Conservation (phyloP, 2,888 invertebrate genomes). For the Digitonthophagus gazella region DNA sequence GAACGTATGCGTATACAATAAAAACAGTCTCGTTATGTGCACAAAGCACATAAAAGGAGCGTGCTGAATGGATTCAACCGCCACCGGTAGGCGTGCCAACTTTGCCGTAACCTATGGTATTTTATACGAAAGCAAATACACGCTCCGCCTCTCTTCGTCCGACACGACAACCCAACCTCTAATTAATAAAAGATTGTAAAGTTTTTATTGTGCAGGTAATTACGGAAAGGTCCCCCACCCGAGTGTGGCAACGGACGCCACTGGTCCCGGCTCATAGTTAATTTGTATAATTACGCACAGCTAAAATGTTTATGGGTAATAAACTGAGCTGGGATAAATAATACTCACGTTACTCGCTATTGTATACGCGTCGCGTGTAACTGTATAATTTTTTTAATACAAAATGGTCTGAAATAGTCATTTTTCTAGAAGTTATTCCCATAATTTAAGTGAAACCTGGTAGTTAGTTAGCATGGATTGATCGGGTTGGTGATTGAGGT, state of each 20-base stretch:
- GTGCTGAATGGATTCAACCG: background rate
- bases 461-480: background rate
- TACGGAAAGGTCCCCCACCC: slow-evolving; percentile 28
- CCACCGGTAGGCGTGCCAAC: background rate
- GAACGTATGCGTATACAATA: background rate
- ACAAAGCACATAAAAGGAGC: background rate
- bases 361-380: slow-evolving; percentile 36
- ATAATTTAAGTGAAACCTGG: background rate
- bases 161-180: slow-evolving; percentile 12
- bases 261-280: slow-evolving; percentile 38
- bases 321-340: slow-evolving; percentile 47
- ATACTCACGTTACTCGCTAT: slow-evolving; percentile 39
- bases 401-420: slow-evolving; percentile 40
- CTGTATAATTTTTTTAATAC: slow-evolving; percentile 41
- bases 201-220: slow-evolving; percentile 37
- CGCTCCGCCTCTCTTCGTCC: background rate
- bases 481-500: background rate
- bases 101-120: background rate
- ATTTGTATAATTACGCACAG: slow-evolving; percentile 49
- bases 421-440: background rate
- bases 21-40: background rate
- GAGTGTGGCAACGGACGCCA: too few relatives aligned
- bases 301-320: slow-evolving; percentile 47
- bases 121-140: background rate
- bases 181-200: slow-evolving; percentile 33